phyloP scores from a whole-genome alignment of 2,113 vertebrate genomes.

The Clupea harengus region DNA sequence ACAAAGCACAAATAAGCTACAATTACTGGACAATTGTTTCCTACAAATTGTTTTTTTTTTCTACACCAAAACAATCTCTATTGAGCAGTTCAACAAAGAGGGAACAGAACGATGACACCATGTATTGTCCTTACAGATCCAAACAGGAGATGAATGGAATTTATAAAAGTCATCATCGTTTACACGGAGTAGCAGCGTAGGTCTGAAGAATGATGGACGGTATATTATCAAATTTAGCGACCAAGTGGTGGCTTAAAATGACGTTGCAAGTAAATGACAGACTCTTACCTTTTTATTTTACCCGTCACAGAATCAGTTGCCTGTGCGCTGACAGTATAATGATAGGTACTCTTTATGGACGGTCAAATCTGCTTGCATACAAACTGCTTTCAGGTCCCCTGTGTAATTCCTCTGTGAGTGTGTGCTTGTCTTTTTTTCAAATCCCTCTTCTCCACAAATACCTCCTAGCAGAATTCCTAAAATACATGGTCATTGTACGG shows the following conservation, averaged over 20 bases:
- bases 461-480: constrained; percentile 32
- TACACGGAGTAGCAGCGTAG: neutral
- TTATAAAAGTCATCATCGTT: neutral
- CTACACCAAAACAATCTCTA: neutral
- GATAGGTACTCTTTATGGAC: constrained; percentile 17
- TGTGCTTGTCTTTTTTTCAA: constrained; percentile 23
- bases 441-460: constrained; percentile 39
- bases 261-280: neutral
- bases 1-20: constrained; percentile 19
- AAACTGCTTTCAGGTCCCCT: constrained; percentile 46
- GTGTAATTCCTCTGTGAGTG: constrained; percentile 55
- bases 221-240: neutral
- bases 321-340: neutral
- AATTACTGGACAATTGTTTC: constrained; percentile 18
- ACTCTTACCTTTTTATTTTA: constrained; percentile 24
- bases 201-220: constrained; percentile 15
- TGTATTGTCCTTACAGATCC: neutral
- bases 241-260: constrained; percentile 1
- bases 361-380: constrained; percentile 39
- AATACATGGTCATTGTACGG: constrained; percentile 37
- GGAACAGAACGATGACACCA: neutral
- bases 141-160: constrained; percentile 25
- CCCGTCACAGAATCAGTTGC: constrained; percentile 11
- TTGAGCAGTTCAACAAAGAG: neutral
- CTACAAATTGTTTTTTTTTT: neutral